These are phyloP conservation scores for Tanypteryx hageni DNA, from an alignment of 2,888 invertebrate species.

Conservation along the genomic window DNA sequence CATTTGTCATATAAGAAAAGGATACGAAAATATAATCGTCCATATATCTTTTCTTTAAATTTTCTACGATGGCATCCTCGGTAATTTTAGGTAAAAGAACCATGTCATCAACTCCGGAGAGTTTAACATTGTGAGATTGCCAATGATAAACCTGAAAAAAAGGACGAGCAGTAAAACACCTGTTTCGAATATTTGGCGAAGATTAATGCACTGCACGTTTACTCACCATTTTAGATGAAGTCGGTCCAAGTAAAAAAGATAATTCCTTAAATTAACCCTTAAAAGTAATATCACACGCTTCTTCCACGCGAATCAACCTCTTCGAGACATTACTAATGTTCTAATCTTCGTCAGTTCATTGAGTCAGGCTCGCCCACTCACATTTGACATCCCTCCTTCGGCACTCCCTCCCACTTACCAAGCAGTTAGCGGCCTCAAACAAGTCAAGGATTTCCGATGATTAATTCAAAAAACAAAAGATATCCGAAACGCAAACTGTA, in stretches of 20 bases:
- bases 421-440: not conserved
- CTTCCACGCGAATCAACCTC: not conserved
- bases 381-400: not conserved
- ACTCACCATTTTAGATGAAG: slow-evolving; percentile 18
- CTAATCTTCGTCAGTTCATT: not conserved
- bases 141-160: slow-evolving; percentile 80
- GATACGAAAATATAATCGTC: slow-evolving; percentile 83
- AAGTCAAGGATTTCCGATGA: slow-evolving; percentile 17
- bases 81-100: slow-evolving; percentile 81
- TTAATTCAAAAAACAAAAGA: slow-evolving; percentile 30
- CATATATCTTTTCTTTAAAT: slow-evolving; percentile 81
- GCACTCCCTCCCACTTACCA: slow-evolving; percentile 26
- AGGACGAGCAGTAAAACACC: not conserved
- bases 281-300: not conserved
- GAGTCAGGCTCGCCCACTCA: slow-evolving; percentile 56
- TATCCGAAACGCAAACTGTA: not conserved
- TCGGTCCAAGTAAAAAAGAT: not conserved
- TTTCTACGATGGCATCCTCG: slow-evolving; percentile 81
- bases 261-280: not conserved
- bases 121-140: slow-evolving; percentile 83
- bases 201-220: not conserved
- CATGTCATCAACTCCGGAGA: slow-evolving; percentile 84
- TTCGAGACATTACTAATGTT: not conserved
- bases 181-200: not conserved
- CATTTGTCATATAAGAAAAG: slow-evolving; percentile 70